Percentiles rank a stretch among this genome's conserved stretches.
phyloP scores from a whole-genome alignment of 2,113 vertebrate species.

The Malurus melanocephalus region DNA sequence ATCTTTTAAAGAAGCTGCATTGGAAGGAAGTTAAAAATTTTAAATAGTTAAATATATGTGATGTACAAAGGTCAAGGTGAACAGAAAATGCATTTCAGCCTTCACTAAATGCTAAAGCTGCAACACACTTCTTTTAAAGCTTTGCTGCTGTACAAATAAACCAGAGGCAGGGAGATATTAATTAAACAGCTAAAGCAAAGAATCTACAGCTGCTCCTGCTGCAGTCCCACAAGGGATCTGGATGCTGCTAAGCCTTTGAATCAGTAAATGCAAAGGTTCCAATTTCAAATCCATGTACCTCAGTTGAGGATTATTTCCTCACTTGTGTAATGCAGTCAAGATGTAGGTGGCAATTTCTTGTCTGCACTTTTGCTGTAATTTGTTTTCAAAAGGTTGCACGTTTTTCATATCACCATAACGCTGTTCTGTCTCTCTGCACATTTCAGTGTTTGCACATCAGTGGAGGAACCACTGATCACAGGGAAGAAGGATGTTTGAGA shows the following conservation, averaged over 20 bases:
- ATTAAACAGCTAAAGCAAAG: not conserved
- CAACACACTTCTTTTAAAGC: not conserved
- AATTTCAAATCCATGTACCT: not conserved
- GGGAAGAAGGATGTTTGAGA: not conserved
- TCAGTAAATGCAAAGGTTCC: not conserved
- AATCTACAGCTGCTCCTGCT: not conserved
- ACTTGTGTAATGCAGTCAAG: not conserved
- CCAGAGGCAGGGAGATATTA: not conserved
- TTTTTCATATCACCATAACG: not conserved
- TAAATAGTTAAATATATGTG: not conserved
- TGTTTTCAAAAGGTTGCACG: not conserved
- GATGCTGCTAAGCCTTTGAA: not conserved
- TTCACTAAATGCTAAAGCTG: not conserved
- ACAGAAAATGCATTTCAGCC: not conserved
- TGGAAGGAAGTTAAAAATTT: not conserved
- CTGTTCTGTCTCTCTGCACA: not conserved
- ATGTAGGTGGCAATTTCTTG: not conserved
- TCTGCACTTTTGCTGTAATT: not conserved
- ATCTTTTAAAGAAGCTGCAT: not conserved
- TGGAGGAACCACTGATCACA: not conserved
- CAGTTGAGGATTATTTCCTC: not conserved
- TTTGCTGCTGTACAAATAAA: conserved; percentile 3
- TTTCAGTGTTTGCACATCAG: not conserved
- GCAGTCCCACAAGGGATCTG: not conserved
- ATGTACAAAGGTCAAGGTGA: not conserved